Base-by-base conservation (phyloP, 2,797 vertebrate genomes). In the Pteropus rufus region DNA sequence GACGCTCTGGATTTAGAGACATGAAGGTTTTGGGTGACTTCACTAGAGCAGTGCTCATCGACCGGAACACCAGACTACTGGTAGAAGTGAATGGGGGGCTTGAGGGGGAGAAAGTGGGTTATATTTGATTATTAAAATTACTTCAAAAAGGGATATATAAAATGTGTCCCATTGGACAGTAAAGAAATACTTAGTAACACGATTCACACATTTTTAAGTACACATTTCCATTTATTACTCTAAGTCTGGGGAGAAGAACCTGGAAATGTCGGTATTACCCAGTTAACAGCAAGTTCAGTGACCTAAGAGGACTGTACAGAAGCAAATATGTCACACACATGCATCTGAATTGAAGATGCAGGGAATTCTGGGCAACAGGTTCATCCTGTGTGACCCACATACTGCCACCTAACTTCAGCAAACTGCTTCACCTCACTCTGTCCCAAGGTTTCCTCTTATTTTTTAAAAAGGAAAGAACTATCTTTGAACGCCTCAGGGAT, bases 11-110 rank as follows among this genome's bases (percentile, higher is more conserved):
- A 31, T 8, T 67, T 31, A 76, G 31, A 14, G 44, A 64, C 29
- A 14, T 24, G 67, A 29, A 72, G 21, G 39, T 0, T 18, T 21
- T 1, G 23, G 26, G 26, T 49, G n/a, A 73, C n/a, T 8, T 75
- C 70, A 0, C 29, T 11, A 84, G 2, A 19, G 36, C 1, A 4
- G 58, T 8, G n/a, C 46, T 39, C 39, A 24, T 0, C 0, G 39
- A 39, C 15, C 65, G 29, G 58, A 80, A 80, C 10, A 2, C 4
- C 65, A 80, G 77, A 19, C 34, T n/a, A 36, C 0, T 29, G n/a
- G 16, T 41, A 60, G 69, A 34, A 49, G 31, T 58, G 18, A 93
- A 73, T 19, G 41, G 23, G 11, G 62, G 18, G 29, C 10, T 23
- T 3, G 9, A 24, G 8, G 12, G 6, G n/a, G 44, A 64, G 34